phyloP scores from a whole-genome alignment of 2,888 invertebrate genomes.

The Drosophila quinaria region DNA sequence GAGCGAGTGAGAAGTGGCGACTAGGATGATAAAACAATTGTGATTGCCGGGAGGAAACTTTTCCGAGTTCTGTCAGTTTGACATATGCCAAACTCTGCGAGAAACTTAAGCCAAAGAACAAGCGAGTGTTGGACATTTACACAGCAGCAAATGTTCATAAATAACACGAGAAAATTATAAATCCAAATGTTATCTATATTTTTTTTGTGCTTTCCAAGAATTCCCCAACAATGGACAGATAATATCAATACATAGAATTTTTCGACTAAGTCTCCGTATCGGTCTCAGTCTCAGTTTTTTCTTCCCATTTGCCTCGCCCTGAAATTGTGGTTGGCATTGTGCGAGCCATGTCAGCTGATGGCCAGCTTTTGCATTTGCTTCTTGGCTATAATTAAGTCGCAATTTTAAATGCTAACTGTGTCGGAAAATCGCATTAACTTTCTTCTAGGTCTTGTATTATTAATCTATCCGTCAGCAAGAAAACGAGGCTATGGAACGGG shows the following conservation, averaged over 20 bases:
- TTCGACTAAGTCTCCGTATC: neutral
- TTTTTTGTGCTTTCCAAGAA: neutral
- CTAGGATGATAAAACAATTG: conserved; percentile 26
- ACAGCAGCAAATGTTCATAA: neutral
- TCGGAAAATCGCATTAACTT: conserved; percentile 65
- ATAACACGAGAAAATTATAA: neutral
- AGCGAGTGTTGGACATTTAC: neutral
- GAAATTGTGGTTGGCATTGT: conserved; percentile 4
- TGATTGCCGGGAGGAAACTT: conserved; percentile 34
- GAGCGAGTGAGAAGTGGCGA: neutral
- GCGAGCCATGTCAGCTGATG: conserved; percentile 57
- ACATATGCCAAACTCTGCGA: conserved; percentile 50
- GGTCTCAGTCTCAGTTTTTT: neutral
- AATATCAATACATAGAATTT: neutral
- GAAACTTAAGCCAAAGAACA: neutral
- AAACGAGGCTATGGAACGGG: conserved; percentile 48
- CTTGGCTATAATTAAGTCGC: conserved; percentile 38
- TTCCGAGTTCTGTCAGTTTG: conserved; percentile 44
- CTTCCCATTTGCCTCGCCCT: neutral
- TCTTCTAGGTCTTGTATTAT: conserved; percentile 50
- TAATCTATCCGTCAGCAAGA: conserved; percentile 46
- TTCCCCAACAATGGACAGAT: neutral
- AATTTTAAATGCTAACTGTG: conserved; percentile 70
- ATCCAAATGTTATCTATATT: neutral
- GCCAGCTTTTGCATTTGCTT: conserved; percentile 45